Conservation (phyloP, 1,140 invertebrate species). For the Halesus radiatus region DNA sequence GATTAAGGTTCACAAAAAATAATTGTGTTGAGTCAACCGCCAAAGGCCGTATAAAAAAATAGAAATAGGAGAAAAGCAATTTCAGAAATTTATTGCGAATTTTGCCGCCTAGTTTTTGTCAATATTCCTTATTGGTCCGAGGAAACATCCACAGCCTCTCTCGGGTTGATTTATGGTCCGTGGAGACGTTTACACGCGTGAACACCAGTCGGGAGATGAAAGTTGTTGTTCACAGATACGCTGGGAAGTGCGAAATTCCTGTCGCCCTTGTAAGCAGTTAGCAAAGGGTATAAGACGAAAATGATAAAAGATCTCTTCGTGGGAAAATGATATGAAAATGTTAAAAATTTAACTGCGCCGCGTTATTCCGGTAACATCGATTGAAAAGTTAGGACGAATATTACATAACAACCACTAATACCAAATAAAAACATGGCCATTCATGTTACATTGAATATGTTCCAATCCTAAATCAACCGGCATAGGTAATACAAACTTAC, state of each 20-base stretch:
- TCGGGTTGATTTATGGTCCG: slow-evolving; percentile 11
- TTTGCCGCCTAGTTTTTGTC: slow-evolving; percentile 1
- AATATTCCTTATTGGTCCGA: slow-evolving; percentile 21
- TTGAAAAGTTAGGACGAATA: too few relatives aligned
- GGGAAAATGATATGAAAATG: too few relatives aligned
- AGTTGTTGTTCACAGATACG: slow-evolving; percentile 26
- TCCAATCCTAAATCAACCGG: too few relatives aligned
- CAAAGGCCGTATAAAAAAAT: background rate
- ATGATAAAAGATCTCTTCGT: too few relatives aligned
- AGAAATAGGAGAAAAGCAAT: background rate
- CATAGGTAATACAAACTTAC: too few relatives aligned
- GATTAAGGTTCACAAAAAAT: too few relatives aligned
- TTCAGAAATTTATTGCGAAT: background rate
- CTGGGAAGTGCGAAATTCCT: background rate
- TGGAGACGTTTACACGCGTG: slow-evolving; percentile 37
- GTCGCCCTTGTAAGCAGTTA: background rate
- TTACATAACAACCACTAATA: too few relatives aligned
- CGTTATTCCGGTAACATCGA: too few relatives aligned
- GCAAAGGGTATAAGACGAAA: background rate
- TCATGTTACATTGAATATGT: too few relatives aligned
- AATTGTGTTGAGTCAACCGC: background rate
- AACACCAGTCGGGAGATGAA: background rate
- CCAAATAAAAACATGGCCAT: too few relatives aligned
- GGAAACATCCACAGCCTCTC: background rate
- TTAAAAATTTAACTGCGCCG: too few relatives aligned